Evolutionary conservation across 2,888 invertebrate genomes (phyloP), one percentile per base, ranked within the genome.

Genomic region (Euclidia mi): DNA sequence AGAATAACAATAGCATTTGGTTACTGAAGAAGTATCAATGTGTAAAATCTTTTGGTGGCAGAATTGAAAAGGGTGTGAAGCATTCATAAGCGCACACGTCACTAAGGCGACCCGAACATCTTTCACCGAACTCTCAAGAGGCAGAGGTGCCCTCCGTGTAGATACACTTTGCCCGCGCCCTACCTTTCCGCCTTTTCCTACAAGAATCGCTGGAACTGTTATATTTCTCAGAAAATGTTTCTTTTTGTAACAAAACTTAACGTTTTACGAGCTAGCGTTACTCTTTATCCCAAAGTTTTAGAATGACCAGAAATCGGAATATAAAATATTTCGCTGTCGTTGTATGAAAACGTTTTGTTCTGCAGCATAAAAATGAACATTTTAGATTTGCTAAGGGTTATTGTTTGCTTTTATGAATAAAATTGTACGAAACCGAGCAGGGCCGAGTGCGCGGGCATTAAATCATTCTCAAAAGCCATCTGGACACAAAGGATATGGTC

Each of bases 401-500:
- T 78, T 82, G 72, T 79, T 72, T 75, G 78, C 65, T 75, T 76
- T 78, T 82, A 79, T 83, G 79, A 85, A 85, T 83, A 85, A 86
- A 85, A 84, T 74, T 78, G 67, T 79, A 78, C 76, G 71, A 79
- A 83, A 75, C 75, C 73, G 71, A 69, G 71, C 71, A 71, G 72
- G 71, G 70, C 77, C 77, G 80, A 85, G 76, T 78, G 79, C 74
- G 78, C 76, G 71, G 60, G 71, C 80, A 79, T 85, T 90, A 90
- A 89, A 91, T 91, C 91, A 89, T 88, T 73, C 73, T 78, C 73
- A 78, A 87, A 88, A 87, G 84, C 86, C 87, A 85, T 89, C 88
- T 82, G 79, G 81, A 86, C 84, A 89, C 84, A 89, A 89, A 90
- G 88, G 86, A 88, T 90, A 85, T 88, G 87, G 85, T 87, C 89